Evolutionary conservation across 2,888 invertebrate genomes (phyloP), one percentile per base, ranked within the genome.

Genomic region (Ashinkailepas kermadecensis): DNA sequence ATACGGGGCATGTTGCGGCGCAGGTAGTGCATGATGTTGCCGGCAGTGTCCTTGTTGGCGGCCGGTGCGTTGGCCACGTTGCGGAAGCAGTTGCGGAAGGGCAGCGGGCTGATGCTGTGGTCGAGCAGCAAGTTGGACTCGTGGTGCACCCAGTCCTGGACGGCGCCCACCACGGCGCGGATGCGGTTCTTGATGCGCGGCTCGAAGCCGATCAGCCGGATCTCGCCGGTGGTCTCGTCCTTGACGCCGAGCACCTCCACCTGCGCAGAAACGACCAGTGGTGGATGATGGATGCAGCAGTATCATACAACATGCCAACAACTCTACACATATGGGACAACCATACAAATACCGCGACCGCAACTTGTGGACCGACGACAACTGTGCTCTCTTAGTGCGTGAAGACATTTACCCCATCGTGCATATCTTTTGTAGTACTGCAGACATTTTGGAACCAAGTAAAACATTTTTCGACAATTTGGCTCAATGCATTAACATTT

Each of bases 181-280:
- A 95, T 93, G 2, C 95, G 91, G 85, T 93, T 92, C 86, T 93
- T 94, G 86, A 59, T 82, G 80, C 93, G 88, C 0, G 95, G 95
- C 86, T 95, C 95, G 1, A 95, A 93, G 0, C 95, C 95, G 82
- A 94, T 90, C 62, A 96, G 89, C 23, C 95, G 90, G 82, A 95
- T 89, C 83, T 91, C 88, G 87, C 93, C 93, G 54, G 92, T 92
- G 9, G 90, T 89, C 10, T 92, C 91, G 87, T 96, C 95, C 83
- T 94, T 88, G 4, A 95, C 92, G 0, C 95, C 95, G 79, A 96
- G 88, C 11, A 96, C 95, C 88, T 95, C 95, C 0, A 95, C 94
- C 87, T 95, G 95, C 39, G 39, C 2, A 39, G 4, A 39, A 0
- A 95, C 94, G 88, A 39, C 39, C 39, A 39, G 39, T 39, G 39